phyloP scores from a whole-genome alignment of 30 jellyfish, hydroid and myxozoan species.

The Cassiopea andromeda region DNA sequence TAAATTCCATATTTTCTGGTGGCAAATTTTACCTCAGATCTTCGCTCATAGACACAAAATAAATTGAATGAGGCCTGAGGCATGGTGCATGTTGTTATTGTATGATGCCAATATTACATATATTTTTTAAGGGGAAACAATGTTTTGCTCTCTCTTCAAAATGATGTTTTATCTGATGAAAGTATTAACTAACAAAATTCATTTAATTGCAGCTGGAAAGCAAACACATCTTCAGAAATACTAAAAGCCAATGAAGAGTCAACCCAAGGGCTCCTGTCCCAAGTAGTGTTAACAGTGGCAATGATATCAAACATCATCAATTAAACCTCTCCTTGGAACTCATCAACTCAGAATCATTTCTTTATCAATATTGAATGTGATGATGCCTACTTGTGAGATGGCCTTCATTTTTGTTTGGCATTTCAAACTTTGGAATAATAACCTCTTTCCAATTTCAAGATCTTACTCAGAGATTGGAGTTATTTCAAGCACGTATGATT shows the following conservation, averaged over 20 bases:
- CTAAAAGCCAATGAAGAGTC: background rate
- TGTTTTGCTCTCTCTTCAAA: background rate
- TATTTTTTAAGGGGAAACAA: background rate
- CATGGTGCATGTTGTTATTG: background rate
- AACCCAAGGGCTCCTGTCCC: conserved; percentile 16
- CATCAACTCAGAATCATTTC: background rate
- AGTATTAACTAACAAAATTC: background rate
- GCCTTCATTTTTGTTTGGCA: background rate
- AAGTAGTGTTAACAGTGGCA: background rate
- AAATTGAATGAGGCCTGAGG: too few species aligned
- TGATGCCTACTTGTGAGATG: background rate
- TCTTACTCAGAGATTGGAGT: background rate
- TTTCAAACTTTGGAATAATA: background rate
- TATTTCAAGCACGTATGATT: background rate
- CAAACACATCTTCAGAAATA: background rate
- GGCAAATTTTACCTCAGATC: too few species aligned
- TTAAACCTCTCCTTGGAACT: background rate
- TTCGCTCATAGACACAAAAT: too few species aligned
- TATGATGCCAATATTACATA: background rate
- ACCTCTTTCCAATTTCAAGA: conserved; percentile 1
- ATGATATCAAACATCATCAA: background rate
- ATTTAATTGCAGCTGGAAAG: background rate
- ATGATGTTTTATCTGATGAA: background rate
- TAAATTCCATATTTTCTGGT: too few species aligned
- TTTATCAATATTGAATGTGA: background rate